These are phyloP conservation scores for Silvanus unidentatus DNA, from an alignment of 2,888 invertebrate species.

Conservation along the genomic window DNA sequence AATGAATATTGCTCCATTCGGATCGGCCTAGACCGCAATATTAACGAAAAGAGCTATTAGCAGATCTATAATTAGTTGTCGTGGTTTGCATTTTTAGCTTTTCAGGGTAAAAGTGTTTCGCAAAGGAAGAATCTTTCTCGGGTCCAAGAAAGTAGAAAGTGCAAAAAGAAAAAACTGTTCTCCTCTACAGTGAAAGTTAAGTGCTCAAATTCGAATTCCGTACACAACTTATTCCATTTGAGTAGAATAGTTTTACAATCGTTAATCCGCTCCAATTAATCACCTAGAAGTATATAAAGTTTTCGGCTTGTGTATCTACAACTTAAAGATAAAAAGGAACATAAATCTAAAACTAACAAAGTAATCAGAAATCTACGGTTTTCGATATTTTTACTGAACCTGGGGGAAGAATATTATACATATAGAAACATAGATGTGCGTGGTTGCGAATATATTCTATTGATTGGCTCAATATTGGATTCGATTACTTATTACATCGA, in stretches of 20 bases:
- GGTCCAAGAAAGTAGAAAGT: no score
- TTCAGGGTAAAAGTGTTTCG: no score
- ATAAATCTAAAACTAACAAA: conserved; percentile 38
- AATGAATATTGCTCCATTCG: no score
- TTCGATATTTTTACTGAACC: no score
- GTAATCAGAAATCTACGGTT: conserved; percentile 23
- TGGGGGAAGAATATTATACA: background rate
- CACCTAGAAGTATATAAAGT: conserved; percentile 37
- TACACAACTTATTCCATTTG: background rate
- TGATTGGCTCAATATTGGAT: background rate
- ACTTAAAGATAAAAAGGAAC: conserved; percentile 36
- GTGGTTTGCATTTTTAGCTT: no score
- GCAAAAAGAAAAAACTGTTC: no score
- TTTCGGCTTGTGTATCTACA: conserved; percentile 31
- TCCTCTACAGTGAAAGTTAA: no score
- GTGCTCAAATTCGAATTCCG: background rate
- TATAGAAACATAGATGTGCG: background rate
- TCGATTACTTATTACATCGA: background rate
- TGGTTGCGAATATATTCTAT: background rate
- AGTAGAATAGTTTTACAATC: conserved; percentile 31
- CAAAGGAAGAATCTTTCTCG: no score
- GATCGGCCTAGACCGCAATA: no score
- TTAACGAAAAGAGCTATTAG: no score
- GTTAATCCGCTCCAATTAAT: conserved; percentile 41
- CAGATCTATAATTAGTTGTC: no score